Conservation (phyloP, 1,140 invertebrate species). For the Melipona quadrifasciata region DNA sequence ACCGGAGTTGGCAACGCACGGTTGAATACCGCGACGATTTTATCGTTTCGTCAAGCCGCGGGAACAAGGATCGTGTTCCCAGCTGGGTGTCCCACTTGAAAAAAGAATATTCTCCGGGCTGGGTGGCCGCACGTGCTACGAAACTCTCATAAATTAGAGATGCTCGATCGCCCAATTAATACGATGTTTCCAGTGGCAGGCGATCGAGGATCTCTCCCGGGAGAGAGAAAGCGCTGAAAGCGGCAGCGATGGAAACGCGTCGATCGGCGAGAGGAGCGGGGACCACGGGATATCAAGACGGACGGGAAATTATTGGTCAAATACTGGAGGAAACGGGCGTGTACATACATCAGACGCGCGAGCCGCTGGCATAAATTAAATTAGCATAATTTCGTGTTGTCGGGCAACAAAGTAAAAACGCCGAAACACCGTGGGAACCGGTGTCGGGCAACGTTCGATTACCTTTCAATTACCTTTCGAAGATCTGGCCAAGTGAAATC, state of each 20-base stretch:
- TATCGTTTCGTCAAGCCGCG: conserved; percentile 7
- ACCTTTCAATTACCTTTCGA: conserved; percentile 28
- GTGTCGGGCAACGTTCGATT: neutral
- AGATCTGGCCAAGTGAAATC: neutral
- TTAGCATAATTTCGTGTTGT: conserved; percentile 72
- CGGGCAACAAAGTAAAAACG: conserved; percentile 71
- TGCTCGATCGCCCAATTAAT: conserved; percentile 69
- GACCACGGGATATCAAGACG: neutral
- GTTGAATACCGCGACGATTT: conserved; percentile 29
- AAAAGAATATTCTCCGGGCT: conserved; percentile 41
- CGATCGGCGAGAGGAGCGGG: neutral
- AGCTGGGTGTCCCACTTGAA: conserved; percentile 32
- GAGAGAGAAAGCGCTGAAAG: conserved; percentile 38
- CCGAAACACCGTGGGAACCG: conserved; percentile 67
- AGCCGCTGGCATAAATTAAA: conserved; percentile 74
- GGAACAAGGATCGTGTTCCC: conserved; percentile 33
- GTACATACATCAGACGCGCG: conserved; percentile 44
- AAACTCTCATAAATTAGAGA: conserved; percentile 66
- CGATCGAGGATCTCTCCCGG: conserved; percentile 13
- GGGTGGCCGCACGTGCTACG: conserved; percentile 52
- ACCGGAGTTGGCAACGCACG: neutral
- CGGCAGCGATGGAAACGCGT: neutral
- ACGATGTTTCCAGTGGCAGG: conserved; percentile 66
- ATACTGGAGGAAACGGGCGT: conserved; percentile 25
- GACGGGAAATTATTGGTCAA: conserved; percentile 34